Evolutionary conservation across 2,888 invertebrate genomes (phyloP).

Genomic region (Patella caerulea): DNA sequence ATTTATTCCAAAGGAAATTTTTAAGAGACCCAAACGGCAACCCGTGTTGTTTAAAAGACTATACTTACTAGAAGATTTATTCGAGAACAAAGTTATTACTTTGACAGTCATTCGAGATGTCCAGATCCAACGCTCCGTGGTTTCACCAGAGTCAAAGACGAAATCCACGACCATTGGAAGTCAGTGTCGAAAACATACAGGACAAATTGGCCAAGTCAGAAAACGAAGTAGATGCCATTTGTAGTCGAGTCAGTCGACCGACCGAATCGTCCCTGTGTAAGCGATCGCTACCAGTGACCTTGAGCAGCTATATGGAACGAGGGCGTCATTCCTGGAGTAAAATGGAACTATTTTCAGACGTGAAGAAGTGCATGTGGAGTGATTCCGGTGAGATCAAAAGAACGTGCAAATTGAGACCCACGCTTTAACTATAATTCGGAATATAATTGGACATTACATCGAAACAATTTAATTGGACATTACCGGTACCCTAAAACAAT

Average conservation of each 20-base stretch:
- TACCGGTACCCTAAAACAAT: no score
- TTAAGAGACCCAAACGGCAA: no score
- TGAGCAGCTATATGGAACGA: constrained; percentile 51
- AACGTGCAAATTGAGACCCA: constrained; percentile 52
- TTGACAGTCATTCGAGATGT: not conserved
- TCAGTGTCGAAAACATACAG: not conserved
- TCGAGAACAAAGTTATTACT: not conserved
- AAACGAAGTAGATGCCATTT: constrained; percentile 46
- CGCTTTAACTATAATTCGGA: not conserved
- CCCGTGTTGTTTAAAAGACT: no score
- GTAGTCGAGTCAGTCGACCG: constrained; percentile 45
- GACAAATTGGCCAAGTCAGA: constrained; percentile 32
- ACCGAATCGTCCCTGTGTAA: constrained; percentile 51
- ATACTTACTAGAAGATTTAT: no score
- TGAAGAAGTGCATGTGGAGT: constrained; percentile 62
- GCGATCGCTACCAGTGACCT: constrained; percentile 46
- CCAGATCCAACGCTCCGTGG: not conserved
- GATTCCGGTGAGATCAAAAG: constrained; percentile 45
- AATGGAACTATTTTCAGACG: constrained; percentile 61
- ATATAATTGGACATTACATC: no score
- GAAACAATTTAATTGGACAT: no score
- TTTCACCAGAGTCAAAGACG: not conserved
- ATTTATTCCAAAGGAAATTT: no score
- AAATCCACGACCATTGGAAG: not conserved
- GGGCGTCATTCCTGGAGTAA: constrained; percentile 60